Conservation (phyloP, 2,113 vertebrate genomes). For the Orcinus orca region DNA sequence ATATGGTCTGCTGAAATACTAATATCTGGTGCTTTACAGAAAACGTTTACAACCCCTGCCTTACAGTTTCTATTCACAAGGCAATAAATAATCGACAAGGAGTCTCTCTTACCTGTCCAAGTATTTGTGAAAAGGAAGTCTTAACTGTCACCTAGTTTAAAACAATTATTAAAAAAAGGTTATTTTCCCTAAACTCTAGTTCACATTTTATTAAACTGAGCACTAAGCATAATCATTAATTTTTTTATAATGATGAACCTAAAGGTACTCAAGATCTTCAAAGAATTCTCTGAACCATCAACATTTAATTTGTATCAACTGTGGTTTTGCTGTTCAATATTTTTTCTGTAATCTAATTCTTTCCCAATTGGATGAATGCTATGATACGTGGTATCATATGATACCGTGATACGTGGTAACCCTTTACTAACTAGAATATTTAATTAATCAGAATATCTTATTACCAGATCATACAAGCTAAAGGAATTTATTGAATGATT, state of each 20-base stretch:
- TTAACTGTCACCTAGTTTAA: constrained; percentile 88
- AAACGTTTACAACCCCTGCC: not conserved
- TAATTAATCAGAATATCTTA: not conserved
- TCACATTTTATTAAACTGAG: constrained; percentile 17
- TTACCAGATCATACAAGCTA: not conserved
- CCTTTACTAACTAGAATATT: not conserved
- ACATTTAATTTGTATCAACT: not conserved
- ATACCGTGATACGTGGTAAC: not conserved
- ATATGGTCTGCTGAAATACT: not conserved
- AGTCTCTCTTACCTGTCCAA: constrained; percentile 92
- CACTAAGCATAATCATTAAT: not conserved
- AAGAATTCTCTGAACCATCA: not conserved
- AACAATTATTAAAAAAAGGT: constrained; percentile 57
- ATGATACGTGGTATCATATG: not conserved
- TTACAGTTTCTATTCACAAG: not conserved
- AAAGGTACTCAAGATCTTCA: constrained; percentile 20
- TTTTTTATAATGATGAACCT: not conserved
- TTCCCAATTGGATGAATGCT: not conserved
- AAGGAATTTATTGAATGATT: not conserved
- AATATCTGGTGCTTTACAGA: not conserved
- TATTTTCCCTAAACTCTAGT: not conserved
- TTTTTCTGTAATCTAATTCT: not conserved
- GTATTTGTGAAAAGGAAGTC: constrained; percentile 91
- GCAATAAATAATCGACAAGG: not conserved
- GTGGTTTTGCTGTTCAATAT: not conserved